A percentile compares a stretch with the other conserved stretches of the same genome.
These are phyloP conservation scores for Phylloscopus collybita DNA, from an alignment of 2,797 vertebrate genomes.

Conservation along the genomic window DNA sequence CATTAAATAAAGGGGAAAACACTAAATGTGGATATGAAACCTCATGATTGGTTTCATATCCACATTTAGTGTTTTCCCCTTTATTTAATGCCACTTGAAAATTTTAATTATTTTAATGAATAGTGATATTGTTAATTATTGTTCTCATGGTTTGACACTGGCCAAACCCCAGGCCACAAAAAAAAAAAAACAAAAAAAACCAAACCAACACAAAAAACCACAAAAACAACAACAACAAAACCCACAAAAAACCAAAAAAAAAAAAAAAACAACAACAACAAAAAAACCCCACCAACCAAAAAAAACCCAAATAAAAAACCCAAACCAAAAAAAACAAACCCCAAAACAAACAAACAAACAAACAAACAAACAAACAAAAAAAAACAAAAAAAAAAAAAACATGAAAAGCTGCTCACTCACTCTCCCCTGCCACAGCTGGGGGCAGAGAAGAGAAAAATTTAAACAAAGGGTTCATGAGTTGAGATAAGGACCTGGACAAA, in stretches of 20 bases:
- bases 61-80: no score
- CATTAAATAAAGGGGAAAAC: neutral
- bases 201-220: no score
- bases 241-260: no score
- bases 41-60: no score
- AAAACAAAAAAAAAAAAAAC: neutral
- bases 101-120: neutral
- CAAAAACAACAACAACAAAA: no score
- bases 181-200: neutral
- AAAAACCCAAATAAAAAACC: no score
- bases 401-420: neutral
- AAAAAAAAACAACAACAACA: no score
- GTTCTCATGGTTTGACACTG: neutral
- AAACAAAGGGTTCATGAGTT: rapidly evolving
- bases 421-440: neutral
- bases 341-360: no score
- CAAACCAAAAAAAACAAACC: no score
- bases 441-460: neutral
- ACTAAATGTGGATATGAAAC: neutral
- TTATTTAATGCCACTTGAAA: neutral
- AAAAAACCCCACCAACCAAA: no score
- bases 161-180: neutral
- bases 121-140: neutral
- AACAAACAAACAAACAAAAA: neutral
- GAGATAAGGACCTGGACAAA: neutral